Percentiles rank a stretch among this genome's conserved stretches.
These are phyloP conservation scores for Oenanthe oenanthe DNA, from an alignment of 2,113 vertebrate genomes.

Conservation along the genomic window DNA sequence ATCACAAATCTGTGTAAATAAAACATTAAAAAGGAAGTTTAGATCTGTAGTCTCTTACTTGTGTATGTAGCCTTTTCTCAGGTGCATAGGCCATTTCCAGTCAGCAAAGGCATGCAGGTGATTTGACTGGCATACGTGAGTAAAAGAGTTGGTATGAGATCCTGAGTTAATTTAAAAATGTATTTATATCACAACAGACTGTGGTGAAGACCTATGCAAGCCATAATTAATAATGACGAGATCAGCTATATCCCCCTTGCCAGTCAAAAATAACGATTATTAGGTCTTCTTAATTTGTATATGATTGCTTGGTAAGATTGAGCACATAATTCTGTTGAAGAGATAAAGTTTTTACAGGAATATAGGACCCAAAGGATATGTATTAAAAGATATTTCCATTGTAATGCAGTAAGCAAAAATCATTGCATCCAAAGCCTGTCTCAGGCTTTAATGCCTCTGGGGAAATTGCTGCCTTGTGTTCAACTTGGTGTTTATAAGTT, in stretches of 20 bases:
- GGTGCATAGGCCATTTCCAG: background rate
- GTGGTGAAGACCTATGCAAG: background rate
- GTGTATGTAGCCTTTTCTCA: background rate
- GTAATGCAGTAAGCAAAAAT: background rate
- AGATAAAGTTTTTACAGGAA: conserved; percentile 18
- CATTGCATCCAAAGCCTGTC: background rate
- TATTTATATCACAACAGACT: background rate
- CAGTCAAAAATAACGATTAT: conserved; percentile 22
- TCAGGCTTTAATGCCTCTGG: background rate
- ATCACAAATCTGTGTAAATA: background rate
- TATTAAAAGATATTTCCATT: conserved; percentile 20
- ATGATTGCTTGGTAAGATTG: background rate
- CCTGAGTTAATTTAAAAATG: background rate
- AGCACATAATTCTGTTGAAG: conserved; percentile 7
- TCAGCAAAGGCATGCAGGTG: background rate
- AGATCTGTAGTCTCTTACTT: background rate
- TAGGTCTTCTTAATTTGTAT: conserved; percentile 25
- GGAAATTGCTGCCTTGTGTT: background rate
- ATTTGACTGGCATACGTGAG: background rate
- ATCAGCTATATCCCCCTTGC: background rate
- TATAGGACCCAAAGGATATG: background rate
- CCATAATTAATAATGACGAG: background rate
- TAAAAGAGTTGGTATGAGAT: background rate
- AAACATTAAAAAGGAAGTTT: background rate
- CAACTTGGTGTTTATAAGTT: background rate